phyloP scores from a whole-genome alignment of 2,888 invertebrate species.

The Mellilla xanthometata region DNA sequence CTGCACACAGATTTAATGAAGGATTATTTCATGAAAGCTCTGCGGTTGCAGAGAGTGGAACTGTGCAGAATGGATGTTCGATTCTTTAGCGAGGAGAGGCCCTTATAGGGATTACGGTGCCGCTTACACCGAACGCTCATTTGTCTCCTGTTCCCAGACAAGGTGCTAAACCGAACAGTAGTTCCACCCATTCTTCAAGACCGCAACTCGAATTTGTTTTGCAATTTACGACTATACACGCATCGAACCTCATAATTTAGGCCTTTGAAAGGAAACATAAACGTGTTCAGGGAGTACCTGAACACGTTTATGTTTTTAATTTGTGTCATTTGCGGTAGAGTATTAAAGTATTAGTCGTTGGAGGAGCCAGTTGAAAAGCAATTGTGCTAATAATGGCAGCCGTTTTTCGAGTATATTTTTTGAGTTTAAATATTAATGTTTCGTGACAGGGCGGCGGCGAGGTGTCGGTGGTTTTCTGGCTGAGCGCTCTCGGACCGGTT shows the following conservation, averaged over 20 bases:
- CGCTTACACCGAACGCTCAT: slow-evolving; percentile 60
- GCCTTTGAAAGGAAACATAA: slow-evolving; percentile 29
- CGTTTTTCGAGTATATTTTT: slow-evolving; percentile 61
- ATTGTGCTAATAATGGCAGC: slow-evolving; percentile 67
- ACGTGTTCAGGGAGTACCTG: slow-evolving; percentile 32
- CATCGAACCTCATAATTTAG: slow-evolving; percentile 47
- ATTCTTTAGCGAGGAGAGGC: slow-evolving; percentile 48
- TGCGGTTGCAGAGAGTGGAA: slow-evolving; percentile 5
- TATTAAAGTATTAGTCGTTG: slow-evolving; percentile 40
- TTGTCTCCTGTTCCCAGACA: slow-evolving; percentile 64
- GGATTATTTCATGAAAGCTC: slow-evolving; percentile 11
- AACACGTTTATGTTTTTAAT: too few species aligned
- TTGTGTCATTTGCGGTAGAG: slow-evolving; percentile 45
- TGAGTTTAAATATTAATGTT: slow-evolving; percentile 76
- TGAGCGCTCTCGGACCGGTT: slow-evolving; percentile 78
- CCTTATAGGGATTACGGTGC: slow-evolving; percentile 63
- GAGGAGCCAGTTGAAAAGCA: slow-evolving; percentile 50
- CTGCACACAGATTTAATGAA: slow-evolving; percentile 9
- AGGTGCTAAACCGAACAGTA: slow-evolving; percentile 63
- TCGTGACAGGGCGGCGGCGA: slow-evolving; percentile 75
- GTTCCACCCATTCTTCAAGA: slow-evolving; percentile 47
- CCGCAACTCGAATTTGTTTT: slow-evolving; percentile 52
- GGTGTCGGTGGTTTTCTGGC: slow-evolving; percentile 81
- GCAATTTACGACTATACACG: slow-evolving; percentile 34
- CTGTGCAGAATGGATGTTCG: slow-evolving; percentile 34